Evolutionary conservation across 2,113 vertebrate genomes (phyloP).

Genomic region (Bos javanicus): DNA sequence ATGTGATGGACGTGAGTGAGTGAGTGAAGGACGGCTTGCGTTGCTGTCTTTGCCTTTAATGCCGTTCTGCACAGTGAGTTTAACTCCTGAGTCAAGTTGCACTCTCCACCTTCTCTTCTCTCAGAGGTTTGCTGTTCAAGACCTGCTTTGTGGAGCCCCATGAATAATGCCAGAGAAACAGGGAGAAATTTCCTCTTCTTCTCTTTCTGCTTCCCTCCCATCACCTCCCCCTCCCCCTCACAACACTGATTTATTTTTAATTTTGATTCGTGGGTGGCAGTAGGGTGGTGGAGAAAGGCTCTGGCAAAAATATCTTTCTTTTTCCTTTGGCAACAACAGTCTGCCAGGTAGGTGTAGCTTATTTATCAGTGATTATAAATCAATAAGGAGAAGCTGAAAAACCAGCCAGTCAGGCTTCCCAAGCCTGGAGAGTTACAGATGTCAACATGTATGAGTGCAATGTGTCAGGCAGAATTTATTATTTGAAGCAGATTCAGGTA

Average conservation of each 20-base stretch:
- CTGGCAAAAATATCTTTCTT: not conserved
- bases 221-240: not conserved
- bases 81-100: not conserved
- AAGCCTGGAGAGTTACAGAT: conserved; percentile 61
- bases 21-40: accelerated
- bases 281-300: not conserved
- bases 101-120: not conserved
- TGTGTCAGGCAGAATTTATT: conserved; percentile 67
- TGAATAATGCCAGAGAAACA: accelerated
- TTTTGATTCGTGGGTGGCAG: not conserved
- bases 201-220: not conserved
- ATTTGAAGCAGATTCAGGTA: conserved; percentile 69
- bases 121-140: not conserved
- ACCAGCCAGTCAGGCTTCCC: conserved; percentile 52
- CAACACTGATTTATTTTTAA: conserved; percentile 38
- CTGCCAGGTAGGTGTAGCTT: conserved; percentile 32
- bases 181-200: not conserved
- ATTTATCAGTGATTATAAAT: conserved; percentile 82
- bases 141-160: accelerated
- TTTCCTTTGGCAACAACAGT: not conserved
- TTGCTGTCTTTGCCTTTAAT: conserved; percentile 17
- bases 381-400: conserved; percentile 62
- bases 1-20: accelerated
- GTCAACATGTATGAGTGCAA: conserved; percentile 32
- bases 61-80: not conserved